Conservation (phyloP, 1,140 invertebrate genomes). For the Carcinoscorpius rotundicauda region DNA sequence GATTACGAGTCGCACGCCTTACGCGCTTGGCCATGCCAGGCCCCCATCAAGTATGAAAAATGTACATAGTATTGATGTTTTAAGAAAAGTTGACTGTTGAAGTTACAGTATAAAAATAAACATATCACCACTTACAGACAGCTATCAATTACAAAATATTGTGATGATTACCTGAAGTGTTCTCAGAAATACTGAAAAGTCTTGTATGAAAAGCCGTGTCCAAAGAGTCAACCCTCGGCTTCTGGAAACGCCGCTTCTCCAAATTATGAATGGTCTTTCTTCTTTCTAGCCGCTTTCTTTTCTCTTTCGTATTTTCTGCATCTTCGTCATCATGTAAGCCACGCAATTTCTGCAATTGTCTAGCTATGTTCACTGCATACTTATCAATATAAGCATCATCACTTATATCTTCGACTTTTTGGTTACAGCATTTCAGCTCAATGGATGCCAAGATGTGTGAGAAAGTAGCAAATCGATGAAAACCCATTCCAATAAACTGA, state of each 20-base stretch:
- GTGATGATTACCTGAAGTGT: constrained; percentile 8
- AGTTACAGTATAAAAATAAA: background rate
- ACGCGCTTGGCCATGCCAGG: background rate
- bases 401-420: constrained; percentile 65
- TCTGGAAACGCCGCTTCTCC: constrained; percentile 68
- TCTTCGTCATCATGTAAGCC: constrained; percentile 57
- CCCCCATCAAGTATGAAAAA: background rate
- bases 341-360: constrained; percentile 56
- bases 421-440: constrained; percentile 66
- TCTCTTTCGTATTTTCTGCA: constrained; percentile 57
- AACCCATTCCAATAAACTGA: constrained; percentile 39
- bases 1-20: no score
- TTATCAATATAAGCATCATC: constrained; percentile 80
- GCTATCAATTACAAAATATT: constrained; percentile 8
- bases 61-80: background rate
- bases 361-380: constrained; percentile 84
- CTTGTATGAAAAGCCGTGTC: constrained; percentile 88
- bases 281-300: constrained; percentile 65
- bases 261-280: constrained; percentile 82
- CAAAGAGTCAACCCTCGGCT: constrained; percentile 68
- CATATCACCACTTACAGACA: constrained; percentile 7
- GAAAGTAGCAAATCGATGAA: constrained; percentile 71
- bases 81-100: background rate
- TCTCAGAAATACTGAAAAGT: constrained; percentile 59
- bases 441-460: constrained; percentile 95